A percentile compares a stretch with the other conserved stretches of the same genome.
phyloP scores from a whole-genome alignment of 1,140 invertebrate genomes.

The Brachionus paranguensis region DNA sequence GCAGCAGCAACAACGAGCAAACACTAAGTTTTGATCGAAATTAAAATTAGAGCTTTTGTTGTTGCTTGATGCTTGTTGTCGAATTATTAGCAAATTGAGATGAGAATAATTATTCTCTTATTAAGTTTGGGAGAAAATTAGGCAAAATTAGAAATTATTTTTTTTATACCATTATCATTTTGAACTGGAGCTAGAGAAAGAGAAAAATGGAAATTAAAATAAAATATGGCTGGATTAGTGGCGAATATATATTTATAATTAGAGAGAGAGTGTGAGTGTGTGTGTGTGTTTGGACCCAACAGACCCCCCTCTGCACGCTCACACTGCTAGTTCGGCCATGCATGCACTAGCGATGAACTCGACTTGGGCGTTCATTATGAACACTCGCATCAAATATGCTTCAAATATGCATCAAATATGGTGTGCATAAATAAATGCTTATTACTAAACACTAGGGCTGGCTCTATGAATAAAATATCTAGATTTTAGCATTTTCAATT shows the following conservation, averaged over 20 bases:
- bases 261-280: not conserved
- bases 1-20: not conserved
- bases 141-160: not conserved
- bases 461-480: not conserved
- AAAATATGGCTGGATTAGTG: constrained; percentile 33
- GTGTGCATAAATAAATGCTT: constrained; percentile 23
- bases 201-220: constrained; percentile 24
- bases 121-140: not conserved
- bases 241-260: not conserved
- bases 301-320: too few species aligned
- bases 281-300: too few species aligned
- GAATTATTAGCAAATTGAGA: not conserved
- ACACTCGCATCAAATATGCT: not conserved
- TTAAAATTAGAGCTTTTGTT: not conserved
- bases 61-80: not conserved
- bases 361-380: not conserved
- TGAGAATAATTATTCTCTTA: not conserved
- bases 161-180: not conserved
- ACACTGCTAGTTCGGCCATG: too few species aligned
- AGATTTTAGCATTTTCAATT: not conserved
- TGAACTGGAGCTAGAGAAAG: not conserved
- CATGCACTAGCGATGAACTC: not conserved
- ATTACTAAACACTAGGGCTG: not conserved
- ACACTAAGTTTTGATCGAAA: not conserved
- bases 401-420: not conserved